Evolutionary conservation across 2,888 invertebrate genomes (phyloP).

Genomic region (Dorcus parallelipipedus): DNA sequence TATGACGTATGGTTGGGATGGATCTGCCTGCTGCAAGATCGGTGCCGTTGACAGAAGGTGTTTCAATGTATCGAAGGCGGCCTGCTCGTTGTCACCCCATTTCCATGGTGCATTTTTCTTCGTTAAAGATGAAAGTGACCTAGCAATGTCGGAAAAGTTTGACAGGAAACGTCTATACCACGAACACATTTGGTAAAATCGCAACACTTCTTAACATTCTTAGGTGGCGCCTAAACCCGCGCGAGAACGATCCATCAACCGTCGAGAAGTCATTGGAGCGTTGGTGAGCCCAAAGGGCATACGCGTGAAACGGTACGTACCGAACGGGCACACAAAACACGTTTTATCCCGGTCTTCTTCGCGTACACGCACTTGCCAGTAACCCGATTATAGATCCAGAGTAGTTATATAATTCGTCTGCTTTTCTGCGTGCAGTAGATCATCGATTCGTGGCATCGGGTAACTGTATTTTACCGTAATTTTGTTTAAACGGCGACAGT

Average conservation of each 20-base stretch:
- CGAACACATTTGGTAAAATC: no score
- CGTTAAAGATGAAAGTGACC: no score
- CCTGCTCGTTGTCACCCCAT: no score
- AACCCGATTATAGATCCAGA: constrained; percentile 35
- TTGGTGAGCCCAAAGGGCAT: constrained; percentile 32
- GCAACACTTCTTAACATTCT: constrained; percentile 23
- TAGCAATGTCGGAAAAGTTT: no score
- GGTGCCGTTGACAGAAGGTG: constrained; percentile 22
- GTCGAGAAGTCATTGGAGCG: constrained; percentile 29
- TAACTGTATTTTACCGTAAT: no score
- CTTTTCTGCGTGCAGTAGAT: no score
- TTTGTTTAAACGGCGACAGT: no score
- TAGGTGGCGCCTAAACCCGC: constrained; percentile 20
- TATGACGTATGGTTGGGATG: background rate
- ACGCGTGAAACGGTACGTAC: constrained; percentile 21
- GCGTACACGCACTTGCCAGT: no score
- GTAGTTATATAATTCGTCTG: constrained; percentile 28
- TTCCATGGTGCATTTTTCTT: no score
- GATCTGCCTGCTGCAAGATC: constrained; percentile 26
- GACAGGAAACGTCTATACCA: no score
- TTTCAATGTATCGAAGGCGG: constrained; percentile 27
- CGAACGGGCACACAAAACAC: constrained; percentile 33
- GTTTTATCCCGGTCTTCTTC: constrained; percentile 6
- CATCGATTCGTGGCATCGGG: no score
- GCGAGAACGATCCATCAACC: constrained; percentile 10